phyloP scores from a whole-genome alignment of 2,888 invertebrate genomes.

The Gari tellinella region DNA sequence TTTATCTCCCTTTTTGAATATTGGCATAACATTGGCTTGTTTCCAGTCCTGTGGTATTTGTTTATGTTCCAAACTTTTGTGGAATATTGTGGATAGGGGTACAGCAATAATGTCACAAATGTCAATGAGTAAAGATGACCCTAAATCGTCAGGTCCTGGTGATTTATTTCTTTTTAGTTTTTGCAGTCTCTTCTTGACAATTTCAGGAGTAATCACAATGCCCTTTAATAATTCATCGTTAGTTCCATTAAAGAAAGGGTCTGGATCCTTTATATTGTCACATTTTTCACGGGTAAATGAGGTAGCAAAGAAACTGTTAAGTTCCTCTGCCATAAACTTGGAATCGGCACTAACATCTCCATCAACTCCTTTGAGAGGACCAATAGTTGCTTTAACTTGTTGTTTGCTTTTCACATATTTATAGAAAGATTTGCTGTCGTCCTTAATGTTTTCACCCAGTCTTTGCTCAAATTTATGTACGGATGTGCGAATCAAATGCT shows the following conservation, averaged over 20 bases:
- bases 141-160: background rate
- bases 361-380: background rate
- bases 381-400: slow-evolving; percentile 1
- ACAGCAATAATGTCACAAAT: slow-evolving; percentile 12
- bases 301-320: no score
- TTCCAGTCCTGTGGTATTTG: slow-evolving; percentile 20
- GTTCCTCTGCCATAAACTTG: background rate
- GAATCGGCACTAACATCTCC: background rate
- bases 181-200: no score
- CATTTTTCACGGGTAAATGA: no score
- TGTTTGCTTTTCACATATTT: slow-evolving; percentile 17
- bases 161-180: background rate
- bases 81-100: slow-evolving; percentile 8
- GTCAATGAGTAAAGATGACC: background rate
- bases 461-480: slow-evolving; percentile 13
- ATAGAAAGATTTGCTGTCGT: slow-evolving; percentile 21
- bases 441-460: slow-evolving; percentile 6
- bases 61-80: background rate
- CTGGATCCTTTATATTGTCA: no score
- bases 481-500: slow-evolving; percentile 5
- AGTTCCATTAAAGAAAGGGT: no score
- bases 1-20: slow-evolving; percentile 21
- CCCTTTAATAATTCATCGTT: no score
- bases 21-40: slow-evolving; percentile 7
- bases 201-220: no score